Evolutionary conservation across 2,113 vertebrate genomes (phyloP).

Genomic region (Pteropus alecto): DNA sequence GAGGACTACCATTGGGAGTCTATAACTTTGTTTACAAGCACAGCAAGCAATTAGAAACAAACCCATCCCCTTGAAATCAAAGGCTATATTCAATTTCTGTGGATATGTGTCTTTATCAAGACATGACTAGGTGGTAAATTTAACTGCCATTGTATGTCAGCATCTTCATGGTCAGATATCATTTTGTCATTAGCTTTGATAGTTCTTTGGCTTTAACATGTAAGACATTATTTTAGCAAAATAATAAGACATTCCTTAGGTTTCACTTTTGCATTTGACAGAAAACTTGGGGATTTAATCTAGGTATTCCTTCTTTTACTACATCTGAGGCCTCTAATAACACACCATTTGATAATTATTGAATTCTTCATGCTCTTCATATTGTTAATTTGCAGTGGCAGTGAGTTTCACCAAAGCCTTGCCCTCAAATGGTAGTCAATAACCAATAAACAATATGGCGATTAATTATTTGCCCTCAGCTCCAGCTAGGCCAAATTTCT

Average conservation of each 20-base stretch:
- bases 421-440: background rate
- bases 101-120: background rate
- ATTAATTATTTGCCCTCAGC: background rate
- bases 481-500: background rate
- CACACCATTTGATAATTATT: background rate
- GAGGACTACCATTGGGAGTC: background rate
- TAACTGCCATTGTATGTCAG: background rate
- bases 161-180: background rate
- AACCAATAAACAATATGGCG: background rate
- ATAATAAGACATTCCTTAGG: background rate
- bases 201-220: background rate
- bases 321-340: background rate
- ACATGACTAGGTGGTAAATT: background rate
- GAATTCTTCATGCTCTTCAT: background rate
- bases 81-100: background rate
- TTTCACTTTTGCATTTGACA: conserved; percentile 8
- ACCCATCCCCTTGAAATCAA: background rate
- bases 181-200: background rate
- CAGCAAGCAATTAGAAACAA: background rate
- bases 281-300: background rate
- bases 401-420: background rate
- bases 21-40: background rate
- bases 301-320: background rate
- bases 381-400: background rate
- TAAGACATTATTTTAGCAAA: background rate